Percentiles rank a stretch among this genome's conserved stretches.
Evolutionary conservation across 2,797 vertebrate species (phyloP).

Genomic region (Catostomus latipinnis): DNA sequence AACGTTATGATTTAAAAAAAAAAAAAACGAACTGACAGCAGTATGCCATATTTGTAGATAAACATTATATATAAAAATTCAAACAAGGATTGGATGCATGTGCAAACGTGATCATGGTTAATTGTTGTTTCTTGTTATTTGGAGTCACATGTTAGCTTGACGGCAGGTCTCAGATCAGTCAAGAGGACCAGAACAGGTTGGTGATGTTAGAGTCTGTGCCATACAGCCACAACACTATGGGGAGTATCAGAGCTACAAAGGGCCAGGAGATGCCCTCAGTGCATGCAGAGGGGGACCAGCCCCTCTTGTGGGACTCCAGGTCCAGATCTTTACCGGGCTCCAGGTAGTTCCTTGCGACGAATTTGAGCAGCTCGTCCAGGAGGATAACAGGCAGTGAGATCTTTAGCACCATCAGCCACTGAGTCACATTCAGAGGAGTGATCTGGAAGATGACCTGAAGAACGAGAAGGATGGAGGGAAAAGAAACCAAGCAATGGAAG

Average conservation of each 20-base stretch:
- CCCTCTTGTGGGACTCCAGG: slow-evolving; percentile 70
- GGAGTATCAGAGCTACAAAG: slow-evolving; percentile 90
- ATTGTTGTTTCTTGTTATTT: slow-evolving; percentile 73
- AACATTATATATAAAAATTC: slow-evolving; percentile 54
- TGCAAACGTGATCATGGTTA: slow-evolving; percentile 58
- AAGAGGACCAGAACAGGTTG: slow-evolving; percentile 90
- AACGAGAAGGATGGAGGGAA: slow-evolving; percentile 25
- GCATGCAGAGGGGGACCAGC: slow-evolving; percentile 86
- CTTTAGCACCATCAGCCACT: slow-evolving; percentile 99
- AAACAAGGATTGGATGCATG: slow-evolving; percentile 56
- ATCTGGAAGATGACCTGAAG: slow-evolving; percentile 98
- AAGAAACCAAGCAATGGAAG: too few relatives aligned
- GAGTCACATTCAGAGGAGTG: slow-evolving; percentile 89
- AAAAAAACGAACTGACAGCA: slow-evolving; percentile 9
- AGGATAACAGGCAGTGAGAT: slow-evolving; percentile 97
- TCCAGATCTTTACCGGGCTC: slow-evolving; percentile 94
- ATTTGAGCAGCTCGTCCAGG: slow-evolving; percentile 96
- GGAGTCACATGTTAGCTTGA: slow-evolving; percentile 44
- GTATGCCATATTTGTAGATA: neutral
- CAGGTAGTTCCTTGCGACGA: slow-evolving; percentile 92
- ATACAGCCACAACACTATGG: slow-evolving; percentile 97
- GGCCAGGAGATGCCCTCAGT: slow-evolving; percentile 95
- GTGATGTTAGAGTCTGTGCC: slow-evolving; percentile 98
- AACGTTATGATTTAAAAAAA: slow-evolving; percentile 33
- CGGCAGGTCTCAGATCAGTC: slow-evolving; percentile 81